These are phyloP conservation scores for Daktulosphaira vitifoliae DNA, from an alignment of 1,140 invertebrate genomes.

Conservation along the genomic window DNA sequence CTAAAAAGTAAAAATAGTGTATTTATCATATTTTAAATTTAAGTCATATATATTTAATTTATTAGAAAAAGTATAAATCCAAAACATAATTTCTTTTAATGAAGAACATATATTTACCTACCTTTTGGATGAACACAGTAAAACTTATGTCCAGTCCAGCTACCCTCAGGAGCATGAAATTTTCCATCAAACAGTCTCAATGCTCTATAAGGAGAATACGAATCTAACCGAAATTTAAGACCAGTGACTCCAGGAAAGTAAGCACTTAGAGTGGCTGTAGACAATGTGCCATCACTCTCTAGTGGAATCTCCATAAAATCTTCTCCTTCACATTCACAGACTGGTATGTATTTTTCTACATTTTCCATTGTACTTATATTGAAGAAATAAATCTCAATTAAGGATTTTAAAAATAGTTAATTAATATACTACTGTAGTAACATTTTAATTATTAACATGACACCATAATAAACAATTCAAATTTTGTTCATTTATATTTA, in stretches of 20 bases:
- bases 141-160: slow-evolving; percentile 79
- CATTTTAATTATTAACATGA: too few relatives aligned
- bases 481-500: too few relatives aligned
- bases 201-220: slow-evolving; percentile 71
- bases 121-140: slow-evolving; percentile 93
- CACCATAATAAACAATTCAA: background rate
- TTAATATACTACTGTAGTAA: too few relatives aligned
- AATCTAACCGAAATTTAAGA: slow-evolving; percentile 82
- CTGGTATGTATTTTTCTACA: slow-evolving; percentile 48
- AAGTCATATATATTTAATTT: too few relatives aligned
- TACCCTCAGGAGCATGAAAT: slow-evolving; percentile 75
- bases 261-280: slow-evolving; percentile 75
- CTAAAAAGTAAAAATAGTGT: slow-evolving; percentile 46
- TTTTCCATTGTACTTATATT: background rate
- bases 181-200: slow-evolving; percentile 76
- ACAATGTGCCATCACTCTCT: slow-evolving; percentile 75
- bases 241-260: slow-evolving; percentile 90
- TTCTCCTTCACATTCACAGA: slow-evolving; percentile 79
- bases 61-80: background rate
- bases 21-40: background rate
- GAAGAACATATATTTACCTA: slow-evolving; percentile 46
- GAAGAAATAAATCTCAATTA: too few relatives aligned
- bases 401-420: too few relatives aligned
- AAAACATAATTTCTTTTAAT: background rate
- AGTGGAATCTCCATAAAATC: slow-evolving; percentile 87